Percentiles rank a stretch among this genome's conserved stretches.
Evolutionary conservation across 2,888 invertebrate species (phyloP).

Genomic region (Platerodrilus igneus): DNA sequence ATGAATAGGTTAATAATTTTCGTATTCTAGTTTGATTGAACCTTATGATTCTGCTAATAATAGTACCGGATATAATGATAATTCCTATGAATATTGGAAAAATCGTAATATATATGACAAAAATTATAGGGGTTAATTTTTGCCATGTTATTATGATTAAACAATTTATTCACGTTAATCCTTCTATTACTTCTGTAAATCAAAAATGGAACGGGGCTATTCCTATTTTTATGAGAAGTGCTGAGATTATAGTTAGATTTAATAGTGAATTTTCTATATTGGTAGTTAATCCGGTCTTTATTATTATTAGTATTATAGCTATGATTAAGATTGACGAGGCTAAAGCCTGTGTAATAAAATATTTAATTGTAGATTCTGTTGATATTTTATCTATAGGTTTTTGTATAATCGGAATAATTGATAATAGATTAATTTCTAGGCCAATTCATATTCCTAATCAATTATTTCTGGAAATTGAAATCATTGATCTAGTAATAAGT

Average conservation of each 20-base stretch:
- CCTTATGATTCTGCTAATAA: slow-evolving; percentile 53
- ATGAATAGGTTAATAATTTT: slow-evolving; percentile 59
- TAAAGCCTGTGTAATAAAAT: too few relatives aligned
- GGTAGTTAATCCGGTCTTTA: too few relatives aligned
- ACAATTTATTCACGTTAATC: slow-evolving; percentile 54
- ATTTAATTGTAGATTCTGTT: too few relatives aligned
- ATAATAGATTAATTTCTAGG: too few relatives aligned
- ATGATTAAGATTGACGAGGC: too few relatives aligned
- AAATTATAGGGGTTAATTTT: slow-evolving; percentile 60
- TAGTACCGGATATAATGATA: slow-evolving; percentile 48
- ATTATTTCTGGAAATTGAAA: too few relatives aligned
- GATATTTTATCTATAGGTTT: too few relatives aligned
- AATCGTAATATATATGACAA: slow-evolving; percentile 48
- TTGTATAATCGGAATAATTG: too few relatives aligned
- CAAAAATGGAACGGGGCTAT: slow-evolving; percentile 57
- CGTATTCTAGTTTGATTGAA: slow-evolving; percentile 46
- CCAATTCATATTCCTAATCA: too few relatives aligned
- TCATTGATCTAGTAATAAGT: too few relatives aligned
- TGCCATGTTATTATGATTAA: slow-evolving; percentile 59
- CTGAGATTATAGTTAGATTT: slow-evolving; percentile 34
- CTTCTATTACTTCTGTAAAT: slow-evolving; percentile 57
- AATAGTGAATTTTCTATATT: too few relatives aligned
- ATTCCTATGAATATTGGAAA: slow-evolving; percentile 42
- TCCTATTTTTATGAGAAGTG: slow-evolving; percentile 55
- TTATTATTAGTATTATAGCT: too few relatives aligned